Base-by-base conservation (phyloP, 2,888 invertebrate species). In the Ellobium chinense region DNA sequence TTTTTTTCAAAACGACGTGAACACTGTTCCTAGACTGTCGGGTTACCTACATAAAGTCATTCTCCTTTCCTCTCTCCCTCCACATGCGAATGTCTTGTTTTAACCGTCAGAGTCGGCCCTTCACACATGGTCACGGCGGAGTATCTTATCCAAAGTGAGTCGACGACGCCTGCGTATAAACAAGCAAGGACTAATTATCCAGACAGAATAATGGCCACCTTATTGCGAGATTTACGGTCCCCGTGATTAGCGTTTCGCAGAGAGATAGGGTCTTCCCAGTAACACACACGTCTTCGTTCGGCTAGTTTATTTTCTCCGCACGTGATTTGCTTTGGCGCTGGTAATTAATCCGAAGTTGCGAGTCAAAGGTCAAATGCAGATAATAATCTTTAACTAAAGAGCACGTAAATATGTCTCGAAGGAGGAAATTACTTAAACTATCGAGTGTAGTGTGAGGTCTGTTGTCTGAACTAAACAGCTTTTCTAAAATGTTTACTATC, bases 351-450 rank as follows among this genome's bases (percentile, higher is more conserved):
- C 74, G 31, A 63, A 63, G 39, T 74, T 74, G 46, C 74, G 34
- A 29, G 74, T 74, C 63, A 74, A 21, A 63, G 74, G 74, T 74
- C 74, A 74, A 74, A 74, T 37, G 36, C 39, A 39, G 74, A 74
- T 63, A 74, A 66, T 62, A 63, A 74, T 54, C 62, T 34, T 7
- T 21, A 34, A 18, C 34, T 36, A 37, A 12, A 72, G 14, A 60
- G 27, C 27, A 2, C n/a, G 72, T n/a, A 36, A 24, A 54, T 37
- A 12, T 27, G 54, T 18, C 76, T 12, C 37, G 76, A 56, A n/a
- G n/a, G n/a, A n/a, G n/a, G n/a, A n/a, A n/a, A n/a, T n/a, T n/a
- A n/a, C n/a, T n/a, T n/a, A n/a, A n/a, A n/a, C n/a, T n/a, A n/a
- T n/a, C n/a, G n/a, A n/a, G n/a, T n/a, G n/a, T n/a, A n/a, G n/a